Conservation (phyloP, 2,888 invertebrate species). For the Palloptera scutellata region DNA sequence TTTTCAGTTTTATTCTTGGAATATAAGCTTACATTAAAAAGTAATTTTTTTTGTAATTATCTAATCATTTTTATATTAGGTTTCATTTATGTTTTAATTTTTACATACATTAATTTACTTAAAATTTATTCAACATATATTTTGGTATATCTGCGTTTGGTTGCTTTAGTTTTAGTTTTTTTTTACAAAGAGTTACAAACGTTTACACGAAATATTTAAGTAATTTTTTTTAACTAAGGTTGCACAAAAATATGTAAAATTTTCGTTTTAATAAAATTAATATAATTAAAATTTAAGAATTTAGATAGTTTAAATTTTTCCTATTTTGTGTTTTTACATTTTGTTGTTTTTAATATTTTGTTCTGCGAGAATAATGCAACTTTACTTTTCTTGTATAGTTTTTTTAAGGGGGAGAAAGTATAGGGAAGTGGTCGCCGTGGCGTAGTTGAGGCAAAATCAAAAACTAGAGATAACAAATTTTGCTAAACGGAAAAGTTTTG, state of each 20-base stretch:
- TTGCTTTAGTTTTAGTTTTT: conserved; percentile 28
- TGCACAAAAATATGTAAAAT: neutral
- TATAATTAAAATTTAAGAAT: conserved; percentile 6
- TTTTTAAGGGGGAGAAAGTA: neutral
- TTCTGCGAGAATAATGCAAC: too few species aligned
- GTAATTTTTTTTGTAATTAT: too few species aligned
- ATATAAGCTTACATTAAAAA: too few species aligned
- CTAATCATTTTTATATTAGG: too few species aligned
- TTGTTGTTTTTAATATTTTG: conserved; percentile 27
- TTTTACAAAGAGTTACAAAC: conserved; percentile 19
- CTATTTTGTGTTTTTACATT: conserved; percentile 16
- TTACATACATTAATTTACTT: conserved; percentile 18
- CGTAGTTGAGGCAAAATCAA: too few species aligned
- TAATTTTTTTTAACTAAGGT: conserved; percentile 35
- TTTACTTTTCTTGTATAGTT: conserved; percentile 15
- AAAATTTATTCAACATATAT: conserved; percentile 19
- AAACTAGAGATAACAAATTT: too few species aligned
- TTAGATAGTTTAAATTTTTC: conserved; percentile 5
- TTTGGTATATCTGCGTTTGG: too few species aligned
- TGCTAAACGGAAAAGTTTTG: too few species aligned
- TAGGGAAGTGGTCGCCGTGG: too few species aligned
- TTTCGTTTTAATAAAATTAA: conserved; percentile 2
- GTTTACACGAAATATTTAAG: conserved; percentile 34
- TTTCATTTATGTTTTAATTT: neutral
- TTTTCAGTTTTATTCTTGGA: too few species aligned